Base-by-base conservation (phyloP, 2,113 vertebrate genomes). In the Dipodomys stephensi region DNA sequence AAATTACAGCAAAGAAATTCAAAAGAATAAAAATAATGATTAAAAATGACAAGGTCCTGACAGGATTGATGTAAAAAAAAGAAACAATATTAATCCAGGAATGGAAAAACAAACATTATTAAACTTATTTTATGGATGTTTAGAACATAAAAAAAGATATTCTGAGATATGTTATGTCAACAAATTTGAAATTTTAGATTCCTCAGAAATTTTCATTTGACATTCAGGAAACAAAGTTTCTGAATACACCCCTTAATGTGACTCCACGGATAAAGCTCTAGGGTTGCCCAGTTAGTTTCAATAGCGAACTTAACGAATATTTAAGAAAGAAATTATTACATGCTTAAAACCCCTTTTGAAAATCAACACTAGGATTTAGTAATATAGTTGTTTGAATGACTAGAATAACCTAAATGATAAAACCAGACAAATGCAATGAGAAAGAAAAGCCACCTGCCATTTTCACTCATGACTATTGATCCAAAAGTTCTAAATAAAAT, bases 261-360 rank as follows among this genome's bases (percentile, higher is more conserved):
- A 57, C n/a, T 53, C 39, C 15, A 44, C 6, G 87, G 81, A 91
- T 64, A 76, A 83, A 69, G 53, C 1, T 87, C 32, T 28, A 69
- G 44, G 72, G 3, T 10, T 25, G 39, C 39, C 39, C 39, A 69
- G 44, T 74, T 69, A 23, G 28, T 89, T 88, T 91, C 6, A 91
- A 23, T 4, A 7, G n/a, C 89, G 28, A 65, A 7, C 83, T 94
- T 76, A 80, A 28, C 30, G 80, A 76, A 78, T 11, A 53, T 49
- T 83, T 89, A 57, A 79, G 73, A 67, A 71, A 94, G 67, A 93
- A 94, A 92, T 79, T 91, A 95, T 79, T 71, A 39, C 5, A 91
- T 2, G 32, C 28, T 93, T 76, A 60, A 94, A 84, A 57, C 6
- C 35, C 69, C 87, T 83, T 25, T 35, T 92, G 35, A 88, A 72